Evolutionary conservation across 2,888 invertebrate species (phyloP).

Genomic region (Erynnis tages): DNA sequence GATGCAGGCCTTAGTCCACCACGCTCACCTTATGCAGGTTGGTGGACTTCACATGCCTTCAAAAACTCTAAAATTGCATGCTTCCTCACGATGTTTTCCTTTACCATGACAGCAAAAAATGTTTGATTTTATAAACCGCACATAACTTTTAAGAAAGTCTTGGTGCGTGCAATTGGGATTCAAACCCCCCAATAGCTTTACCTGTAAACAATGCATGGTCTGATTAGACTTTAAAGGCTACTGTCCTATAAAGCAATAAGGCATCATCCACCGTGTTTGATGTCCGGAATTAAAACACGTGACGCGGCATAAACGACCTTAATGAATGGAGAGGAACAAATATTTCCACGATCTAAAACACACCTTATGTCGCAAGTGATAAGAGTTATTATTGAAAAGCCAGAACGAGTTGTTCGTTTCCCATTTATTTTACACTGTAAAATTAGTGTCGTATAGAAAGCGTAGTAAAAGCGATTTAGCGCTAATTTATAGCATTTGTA

Average conservation of each 20-base stretch:
- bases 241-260: slow-evolving; percentile 21
- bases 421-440: slow-evolving; percentile 13
- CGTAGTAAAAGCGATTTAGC: slow-evolving; percentile 9
- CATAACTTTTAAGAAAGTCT: too few relatives aligned
- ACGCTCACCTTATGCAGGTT: too few relatives aligned
- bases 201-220: background rate
- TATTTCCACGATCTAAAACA: background rate
- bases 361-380: background rate
- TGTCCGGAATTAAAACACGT: slow-evolving; percentile 29
- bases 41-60: too few relatives aligned
- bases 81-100: too few relatives aligned
- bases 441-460: slow-evolving; percentile 8
- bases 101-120: too few relatives aligned
- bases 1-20: too few relatives aligned
- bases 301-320: slow-evolving; percentile 30
- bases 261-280: slow-evolving; percentile 20
- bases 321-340: slow-evolving; percentile 21
- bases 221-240: slow-evolving; percentile 13
- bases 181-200: too few relatives aligned
- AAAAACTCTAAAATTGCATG: too few relatives aligned
- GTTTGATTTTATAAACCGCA: too few relatives aligned
- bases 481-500: slow-evolving; percentile 7
- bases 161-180: too few relatives aligned
- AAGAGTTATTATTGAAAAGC: background rate
- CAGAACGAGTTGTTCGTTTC: background rate